Percentiles rank a stretch among this genome's conserved stretches.
These are phyloP conservation scores for Napeogenes inachia DNA, from an alignment of 2,888 invertebrate species.

Conservation along the genomic window DNA sequence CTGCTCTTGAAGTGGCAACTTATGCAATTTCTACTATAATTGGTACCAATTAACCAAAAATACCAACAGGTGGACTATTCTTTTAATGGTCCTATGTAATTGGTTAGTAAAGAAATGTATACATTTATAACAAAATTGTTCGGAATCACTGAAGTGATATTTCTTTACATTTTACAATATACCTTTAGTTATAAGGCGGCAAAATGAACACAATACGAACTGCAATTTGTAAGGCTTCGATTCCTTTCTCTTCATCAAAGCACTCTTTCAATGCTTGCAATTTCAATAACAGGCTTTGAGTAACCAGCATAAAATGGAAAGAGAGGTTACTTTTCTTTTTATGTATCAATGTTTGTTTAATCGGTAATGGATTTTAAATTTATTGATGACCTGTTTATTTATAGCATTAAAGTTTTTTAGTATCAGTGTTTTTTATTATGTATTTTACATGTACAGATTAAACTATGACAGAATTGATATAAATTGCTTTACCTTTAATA, in stretches of 20 bases:
- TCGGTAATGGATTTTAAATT: not conserved
- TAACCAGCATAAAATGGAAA: conserved; percentile 13
- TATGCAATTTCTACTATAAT: no score
- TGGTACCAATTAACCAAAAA: no score
- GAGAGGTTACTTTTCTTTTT: conserved; percentile 3
- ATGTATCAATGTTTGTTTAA: not conserved
- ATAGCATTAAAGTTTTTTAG: not conserved
- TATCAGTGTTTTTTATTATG: not conserved
- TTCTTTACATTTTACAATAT: conserved; percentile 18
- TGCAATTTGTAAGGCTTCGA: conserved; percentile 38
- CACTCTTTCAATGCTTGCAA: conserved; percentile 39
- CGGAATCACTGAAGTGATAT: conserved; percentile 5
- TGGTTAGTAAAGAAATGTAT: not conserved
- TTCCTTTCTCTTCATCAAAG: conserved; percentile 36
- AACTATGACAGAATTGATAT: no score
- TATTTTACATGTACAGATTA: not conserved
- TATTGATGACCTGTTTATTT: not conserved
- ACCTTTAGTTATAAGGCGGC: conserved; percentile 24
- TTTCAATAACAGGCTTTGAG: conserved; percentile 39
- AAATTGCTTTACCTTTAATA: no score
- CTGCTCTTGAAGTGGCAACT: no score
- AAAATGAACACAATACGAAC: conserved; percentile 43
- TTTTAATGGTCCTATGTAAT: no score
- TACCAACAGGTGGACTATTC: no score
- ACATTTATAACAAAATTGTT: conserved; percentile 7